These are phyloP conservation scores for Procapra przewalskii DNA, from an alignment of 2,113 vertebrate species.

Conservation along the genomic window DNA sequence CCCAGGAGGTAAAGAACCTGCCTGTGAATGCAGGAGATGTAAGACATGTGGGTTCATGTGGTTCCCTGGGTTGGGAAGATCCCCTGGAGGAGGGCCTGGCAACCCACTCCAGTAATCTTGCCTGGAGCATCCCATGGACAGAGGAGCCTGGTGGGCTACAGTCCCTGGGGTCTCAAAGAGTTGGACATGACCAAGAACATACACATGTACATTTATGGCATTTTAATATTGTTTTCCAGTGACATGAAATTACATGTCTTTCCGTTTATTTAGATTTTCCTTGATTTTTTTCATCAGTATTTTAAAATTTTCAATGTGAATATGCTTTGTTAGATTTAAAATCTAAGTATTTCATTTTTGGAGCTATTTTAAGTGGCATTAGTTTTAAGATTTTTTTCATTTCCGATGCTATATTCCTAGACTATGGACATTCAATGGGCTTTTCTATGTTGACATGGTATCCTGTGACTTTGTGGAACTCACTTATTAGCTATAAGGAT, in stretches of 20 bases:
- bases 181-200: background rate
- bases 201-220: background rate
- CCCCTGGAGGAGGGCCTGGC: background rate
- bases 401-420: background rate
- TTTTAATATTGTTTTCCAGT: background rate
- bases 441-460: background rate
- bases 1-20: background rate
- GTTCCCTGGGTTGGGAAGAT: background rate
- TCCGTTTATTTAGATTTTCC: constrained; percentile 1
- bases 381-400: background rate
- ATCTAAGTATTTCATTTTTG: background rate
- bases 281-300: background rate
- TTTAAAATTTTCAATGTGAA: background rate
- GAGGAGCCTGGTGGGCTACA: background rate
- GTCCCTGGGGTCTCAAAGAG: background rate
- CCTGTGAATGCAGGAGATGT: background rate
- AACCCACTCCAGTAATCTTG: background rate
- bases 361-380: background rate
- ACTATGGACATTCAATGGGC: background rate
- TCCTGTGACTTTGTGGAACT: background rate
- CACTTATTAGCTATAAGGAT: background rate
- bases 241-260: background rate
- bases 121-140: background rate
- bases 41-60: background rate
- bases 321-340: background rate